Evolutionary conservation across 53 echinoderm and acorn worm genomes (phyloP), one percentile per base, ranked within the genome.

Genomic region (Crossaster papposus): DNA sequence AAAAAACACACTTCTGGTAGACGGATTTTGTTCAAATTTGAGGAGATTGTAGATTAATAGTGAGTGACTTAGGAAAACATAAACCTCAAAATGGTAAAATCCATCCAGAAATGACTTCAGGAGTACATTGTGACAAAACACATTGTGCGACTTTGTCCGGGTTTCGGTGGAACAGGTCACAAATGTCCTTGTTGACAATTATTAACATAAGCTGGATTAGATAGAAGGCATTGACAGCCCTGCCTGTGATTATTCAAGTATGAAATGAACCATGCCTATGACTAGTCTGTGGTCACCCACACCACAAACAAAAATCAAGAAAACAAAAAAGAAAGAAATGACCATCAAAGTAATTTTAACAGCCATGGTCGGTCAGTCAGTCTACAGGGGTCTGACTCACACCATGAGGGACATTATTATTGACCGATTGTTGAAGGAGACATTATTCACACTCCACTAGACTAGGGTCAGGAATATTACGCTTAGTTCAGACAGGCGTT

Each of bases 191-290:
- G 35, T 73, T 73, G 74, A 36, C 14, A 18, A 32, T 73, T 34
- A 35, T 2, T 36, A 73, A 73, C 30, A 73, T n/a, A n/a, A n/a
- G 28, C 13, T 1, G 12, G 34, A 73, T 36, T 36, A 33, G 17
- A 28, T 36, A 33, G 17, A 28, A 24, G 15, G 35, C 15, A 44
- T 44, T 44, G 44, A 35, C 33, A 34, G 35, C 74, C 74, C 35
- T 73, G 74, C 35, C 33, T 34, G 74, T 4, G 36, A 73, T 73
- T 73, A n/a, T n/a, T n/a, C n/a, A 24, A 51, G 78, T 8, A n/a
- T 63, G 24, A 64, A 88, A 54, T 90, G 73, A 36, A 81, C 73
- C 35, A 44, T 72, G 20, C 72, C 7, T 15, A 81, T 33, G 62
- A 90, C 90, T 36, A 2, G 65, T 63, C 34, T 23, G 64, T 30